Evolutionary conservation across 2,113 vertebrate genomes (phyloP), one percentile per base, ranked within the genome.

Genomic region (Delphinapterus leucas): DNA sequence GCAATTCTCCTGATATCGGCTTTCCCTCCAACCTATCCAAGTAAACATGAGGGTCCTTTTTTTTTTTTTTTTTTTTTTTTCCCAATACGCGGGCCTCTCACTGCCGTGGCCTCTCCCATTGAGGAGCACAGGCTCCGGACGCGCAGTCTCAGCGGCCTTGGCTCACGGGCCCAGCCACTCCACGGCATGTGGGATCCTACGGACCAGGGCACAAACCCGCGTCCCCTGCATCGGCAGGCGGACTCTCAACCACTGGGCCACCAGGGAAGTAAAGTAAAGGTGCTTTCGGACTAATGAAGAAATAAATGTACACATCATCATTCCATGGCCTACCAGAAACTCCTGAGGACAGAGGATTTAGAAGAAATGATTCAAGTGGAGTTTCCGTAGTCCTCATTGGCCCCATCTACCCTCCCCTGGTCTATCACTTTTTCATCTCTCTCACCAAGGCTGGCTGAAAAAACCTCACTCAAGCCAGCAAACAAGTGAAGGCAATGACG

Each of bases 201-300:
- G 44, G 44, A 47, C 9, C 44, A 1, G 44, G 9, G 9, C 2
- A 47, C 44, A 9, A 47, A 47, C 44, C 44, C 9, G 10, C 44
- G 44, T 47, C 44, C 44, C 44, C 44, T 47, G 44, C 44, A 47
- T 47, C 44, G 44, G 44, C 44, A 47, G 44, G 44, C 1, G 44
- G 44, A 47, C 44, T 47, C 44, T 47, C 44, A 47, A 47, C 44
- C 44, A 47, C 44, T 47, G 44, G 9, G 44, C 44, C 44, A 47
- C 44, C 44, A 47, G 9, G 44, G 44, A 47, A 47, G 44, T 38
- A 38, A 38, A 38, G 26, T 68, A 93, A 68, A 88, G 23, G 26
- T 33, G 33, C 28, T 91, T 76, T 92, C 60, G 93, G 74, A 90
- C 88, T 92, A 88, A 74, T 60, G 38, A 88, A n/a, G 80, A 97